Percentiles rank a stretch among this genome's conserved stretches.
Conservation (phyloP, 2,888 invertebrate genomes). For the Rambutsinella grinnellia region DNA sequence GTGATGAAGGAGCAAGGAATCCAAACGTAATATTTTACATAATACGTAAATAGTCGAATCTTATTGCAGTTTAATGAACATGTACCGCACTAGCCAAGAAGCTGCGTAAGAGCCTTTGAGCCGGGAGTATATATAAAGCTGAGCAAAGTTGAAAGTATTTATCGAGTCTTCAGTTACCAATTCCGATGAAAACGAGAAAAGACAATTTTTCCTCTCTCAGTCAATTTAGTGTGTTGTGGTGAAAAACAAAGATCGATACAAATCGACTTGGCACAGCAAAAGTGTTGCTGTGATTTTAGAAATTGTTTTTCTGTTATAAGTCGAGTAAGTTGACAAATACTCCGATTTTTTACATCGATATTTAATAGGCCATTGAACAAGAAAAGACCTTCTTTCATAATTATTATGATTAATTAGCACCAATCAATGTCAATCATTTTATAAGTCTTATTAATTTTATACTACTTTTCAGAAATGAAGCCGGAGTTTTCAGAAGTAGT, state of each 20-base stretch:
- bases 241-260: not conserved
- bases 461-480: conserved; percentile 58
- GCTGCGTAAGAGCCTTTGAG: conserved; percentile 34
- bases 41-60: not conserved
- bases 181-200: conserved; percentile 27
- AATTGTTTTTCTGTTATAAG: not conserved
- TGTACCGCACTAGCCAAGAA: not conserved
- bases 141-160: conserved; percentile 33
- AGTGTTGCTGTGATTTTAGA: not conserved
- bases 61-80: not conserved
- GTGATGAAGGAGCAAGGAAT: not conserved
- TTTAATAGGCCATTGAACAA: no score
- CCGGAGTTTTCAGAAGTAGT: conserved; percentile 64
- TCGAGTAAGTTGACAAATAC: not conserved
- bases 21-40: not conserved
- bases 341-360: no score
- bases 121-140: conserved; percentile 42
- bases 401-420: no score
- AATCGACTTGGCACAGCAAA: not conserved
- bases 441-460: no score
- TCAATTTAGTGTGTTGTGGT: not conserved
- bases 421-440: no score
- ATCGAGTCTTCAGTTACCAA: conserved; percentile 43
- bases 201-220: not conserved
- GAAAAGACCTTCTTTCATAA: no score